phyloP scores from a whole-genome alignment of 2,888 invertebrate species.

The Lobophora halterata region DNA sequence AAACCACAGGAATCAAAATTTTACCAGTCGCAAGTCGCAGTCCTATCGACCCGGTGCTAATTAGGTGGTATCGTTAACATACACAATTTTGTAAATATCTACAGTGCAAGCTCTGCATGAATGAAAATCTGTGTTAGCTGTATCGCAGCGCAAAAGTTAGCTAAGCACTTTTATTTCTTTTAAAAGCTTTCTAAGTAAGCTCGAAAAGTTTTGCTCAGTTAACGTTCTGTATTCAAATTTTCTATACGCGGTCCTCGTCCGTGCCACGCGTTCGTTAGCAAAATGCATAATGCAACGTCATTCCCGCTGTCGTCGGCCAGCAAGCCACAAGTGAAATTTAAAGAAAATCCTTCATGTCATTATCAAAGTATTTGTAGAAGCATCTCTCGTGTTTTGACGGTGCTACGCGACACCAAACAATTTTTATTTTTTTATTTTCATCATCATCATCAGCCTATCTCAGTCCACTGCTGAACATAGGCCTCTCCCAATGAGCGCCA shows the following conservation, averaged over 20 bases:
- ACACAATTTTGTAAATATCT: too few species aligned
- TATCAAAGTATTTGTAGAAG: slow-evolving; percentile 21
- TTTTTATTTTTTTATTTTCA: too few species aligned
- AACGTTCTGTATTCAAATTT: slow-evolving; percentile 65
- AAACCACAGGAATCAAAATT: slow-evolving; percentile 1
- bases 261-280: slow-evolving; percentile 67
- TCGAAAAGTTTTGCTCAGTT: slow-evolving; percentile 45
- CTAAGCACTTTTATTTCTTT: slow-evolving; percentile 33
- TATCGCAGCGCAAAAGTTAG: slow-evolving; percentile 23
- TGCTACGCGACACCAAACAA: slow-evolving; percentile 13
- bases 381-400: slow-evolving; percentile 27
- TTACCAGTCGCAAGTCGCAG: not conserved
- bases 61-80: slow-evolving; percentile 11
- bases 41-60: slow-evolving; percentile 10
- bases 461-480: too few species aligned
- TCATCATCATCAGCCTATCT: too few species aligned
- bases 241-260: slow-evolving; percentile 46
- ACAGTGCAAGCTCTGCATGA: slow-evolving; percentile 7
- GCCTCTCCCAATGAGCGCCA: too few species aligned
- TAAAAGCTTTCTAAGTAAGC: slow-evolving; percentile 41
- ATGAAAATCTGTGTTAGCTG: slow-evolving; percentile 12
- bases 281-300: slow-evolving; percentile 74
- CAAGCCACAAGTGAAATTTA: slow-evolving; percentile 55
- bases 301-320: slow-evolving; percentile 40
- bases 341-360: slow-evolving; percentile 43